A percentile compares a stretch with the other conserved stretches of the same genome.
Conservation (phyloP, 2,888 invertebrate species). For the Agapetus fuscipes region DNA sequence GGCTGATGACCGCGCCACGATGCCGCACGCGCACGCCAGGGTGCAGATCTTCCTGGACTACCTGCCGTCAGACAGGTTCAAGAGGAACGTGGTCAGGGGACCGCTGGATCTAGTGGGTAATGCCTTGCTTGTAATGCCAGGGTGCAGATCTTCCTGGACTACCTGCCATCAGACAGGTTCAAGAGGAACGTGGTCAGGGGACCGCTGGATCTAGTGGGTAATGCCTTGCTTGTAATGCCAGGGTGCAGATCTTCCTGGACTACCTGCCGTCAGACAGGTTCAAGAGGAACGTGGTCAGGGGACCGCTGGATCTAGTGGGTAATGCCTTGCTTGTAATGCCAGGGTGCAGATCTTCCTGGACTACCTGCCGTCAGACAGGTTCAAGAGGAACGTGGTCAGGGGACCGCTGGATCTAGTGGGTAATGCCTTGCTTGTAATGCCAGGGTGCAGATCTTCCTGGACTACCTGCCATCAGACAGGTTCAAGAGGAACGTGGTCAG, state of each 20-base stretch:
- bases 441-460: constrained; percentile 54
- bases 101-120: constrained; percentile 63
- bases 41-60: constrained; percentile 54
- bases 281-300: constrained; percentile 63
- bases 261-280: constrained; percentile 60
- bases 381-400: constrained; percentile 62
- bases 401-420: constrained; percentile 66
- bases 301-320: constrained; percentile 65
- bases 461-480: constrained; percentile 57
- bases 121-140: no score
- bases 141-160: constrained; percentile 52
- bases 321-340: no score
- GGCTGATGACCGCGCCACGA: constrained; percentile 40
- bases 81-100: constrained; percentile 63
- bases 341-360: constrained; percentile 53
- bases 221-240: no score
- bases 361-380: constrained; percentile 58
- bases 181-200: constrained; percentile 65
- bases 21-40: constrained; percentile 30
- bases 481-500: constrained; percentile 65
- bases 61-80: constrained; percentile 59
- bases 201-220: constrained; percentile 63
- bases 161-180: constrained; percentile 59
- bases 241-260: constrained; percentile 52
- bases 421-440: no score